Conservation (phyloP, 2,888 invertebrate genomes). For the Drosophila robusta region DNA sequence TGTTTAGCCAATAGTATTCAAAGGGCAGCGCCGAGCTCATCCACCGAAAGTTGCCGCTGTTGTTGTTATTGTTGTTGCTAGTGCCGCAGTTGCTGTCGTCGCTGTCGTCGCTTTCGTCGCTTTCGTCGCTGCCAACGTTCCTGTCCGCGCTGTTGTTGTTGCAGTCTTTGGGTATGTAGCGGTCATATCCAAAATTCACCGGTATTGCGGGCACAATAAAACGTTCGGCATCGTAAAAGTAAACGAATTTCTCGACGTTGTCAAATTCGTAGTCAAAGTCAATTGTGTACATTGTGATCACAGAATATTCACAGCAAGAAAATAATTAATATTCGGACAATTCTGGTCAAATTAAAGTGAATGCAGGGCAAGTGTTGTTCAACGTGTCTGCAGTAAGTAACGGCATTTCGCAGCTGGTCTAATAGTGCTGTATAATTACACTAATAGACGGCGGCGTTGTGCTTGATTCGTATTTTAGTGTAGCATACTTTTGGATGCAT, state of each 20-base stretch:
- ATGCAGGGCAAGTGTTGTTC: slow-evolving; percentile 12
- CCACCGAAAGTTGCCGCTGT: background rate
- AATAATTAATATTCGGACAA: background rate
- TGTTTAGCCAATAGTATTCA: slow-evolving; percentile 29
- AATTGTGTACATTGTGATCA: slow-evolving; percentile 15
- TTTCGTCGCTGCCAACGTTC: background rate
- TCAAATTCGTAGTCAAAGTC: slow-evolving; percentile 27
- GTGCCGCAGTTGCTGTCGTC: background rate
- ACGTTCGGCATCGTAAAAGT: slow-evolving; percentile 16
- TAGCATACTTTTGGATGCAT: slow-evolving; percentile 47
- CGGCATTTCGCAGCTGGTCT: slow-evolving; percentile 55
- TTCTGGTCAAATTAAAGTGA: slow-evolving; percentile 1
- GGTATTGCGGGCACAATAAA: slow-evolving; percentile 46
- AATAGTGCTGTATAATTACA: slow-evolving; percentile 35
- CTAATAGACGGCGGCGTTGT: slow-evolving; percentile 35
- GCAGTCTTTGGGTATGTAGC: background rate
- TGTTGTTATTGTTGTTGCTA: background rate
- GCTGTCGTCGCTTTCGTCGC: background rate
- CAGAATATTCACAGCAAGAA: background rate
- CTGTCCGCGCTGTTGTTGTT: background rate
- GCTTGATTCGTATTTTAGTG: background rate
- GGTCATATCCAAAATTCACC: background rate
- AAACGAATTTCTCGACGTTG: slow-evolving; percentile 12
- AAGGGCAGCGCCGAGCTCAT: slow-evolving; percentile 1
- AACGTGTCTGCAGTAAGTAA: slow-evolving; percentile 1